Conservation (phyloP, 2,888 invertebrate genomes). For the Anthophora plumipes region DNA sequence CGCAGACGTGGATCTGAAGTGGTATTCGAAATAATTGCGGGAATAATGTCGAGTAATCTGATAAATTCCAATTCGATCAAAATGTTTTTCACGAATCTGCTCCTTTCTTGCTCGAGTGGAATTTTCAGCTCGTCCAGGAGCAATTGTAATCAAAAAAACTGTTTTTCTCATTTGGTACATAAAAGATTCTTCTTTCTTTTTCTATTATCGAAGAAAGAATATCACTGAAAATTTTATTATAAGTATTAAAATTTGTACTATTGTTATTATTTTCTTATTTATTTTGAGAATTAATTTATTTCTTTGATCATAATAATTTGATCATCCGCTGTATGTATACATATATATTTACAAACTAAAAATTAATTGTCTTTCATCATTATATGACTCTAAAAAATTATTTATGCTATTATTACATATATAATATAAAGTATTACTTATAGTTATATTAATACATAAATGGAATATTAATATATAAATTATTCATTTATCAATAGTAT, state of each 20-base stretch:
- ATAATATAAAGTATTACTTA: too few species aligned
- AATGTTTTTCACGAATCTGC: conserved; percentile 28
- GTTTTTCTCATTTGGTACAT: background rate
- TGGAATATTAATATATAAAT: too few species aligned
- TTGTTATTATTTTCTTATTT: background rate
- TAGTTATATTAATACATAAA: too few species aligned
- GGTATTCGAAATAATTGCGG: conserved; percentile 51
- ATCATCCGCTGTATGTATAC: too few species aligned
- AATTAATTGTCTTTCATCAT: too few species aligned
- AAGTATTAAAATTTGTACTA: background rate
- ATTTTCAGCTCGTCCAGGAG: background rate
- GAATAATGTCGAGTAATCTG: conserved; percentile 19
- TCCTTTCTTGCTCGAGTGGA: background rate
- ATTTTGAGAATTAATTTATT: too few species aligned
- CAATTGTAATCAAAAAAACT: background rate
- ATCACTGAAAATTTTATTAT: too few species aligned
- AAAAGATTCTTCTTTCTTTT: background rate
- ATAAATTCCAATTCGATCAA: conserved; percentile 33
- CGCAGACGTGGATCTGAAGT: conserved; percentile 28
- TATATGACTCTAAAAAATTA: too few species aligned
- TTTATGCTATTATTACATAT: too few species aligned
- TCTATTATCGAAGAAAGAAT: background rate
- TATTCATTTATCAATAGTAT: too few species aligned
- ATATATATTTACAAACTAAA: too few species aligned
- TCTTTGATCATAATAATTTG: too few species aligned